Evolutionary conservation across 92 coral and sea anemone species (phyloP), one percentile per base, ranked within the genome.

Genomic region (Galaxea fascicularis): DNA sequence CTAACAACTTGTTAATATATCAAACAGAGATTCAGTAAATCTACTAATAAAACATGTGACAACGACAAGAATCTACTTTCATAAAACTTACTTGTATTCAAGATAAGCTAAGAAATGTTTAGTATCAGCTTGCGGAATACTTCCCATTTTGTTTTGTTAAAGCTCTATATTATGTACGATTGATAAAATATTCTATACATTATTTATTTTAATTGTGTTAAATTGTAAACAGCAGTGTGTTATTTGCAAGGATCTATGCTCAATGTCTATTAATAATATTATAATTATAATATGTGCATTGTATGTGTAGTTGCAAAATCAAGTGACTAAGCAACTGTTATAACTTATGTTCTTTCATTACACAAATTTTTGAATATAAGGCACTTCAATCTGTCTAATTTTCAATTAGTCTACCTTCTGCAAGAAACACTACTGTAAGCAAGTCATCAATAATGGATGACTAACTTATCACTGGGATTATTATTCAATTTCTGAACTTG

Each of bases 81-180:
- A 35, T 35, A 35, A 35, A 35, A 2, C 41, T 35, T 6, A 35
- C 41, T 35, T 35, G 41, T 35, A 35, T 35, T 35, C 41, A n/a
- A n/a, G n/a, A n/a, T 35, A 2, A 35, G 41, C 41, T 2, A 2
- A 6, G 41, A 2, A 6, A 35, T 35, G 2, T 35, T 2, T 35
- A 35, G 41, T 35, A 35, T 35, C 6, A 35, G 41, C 41, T 6
- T 35, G 41, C 6, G 41, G 41, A 35, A 35, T 17, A 58, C 10
- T 8, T 58, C 4, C 20, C 64, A 58, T 58, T 58, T 58, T 17
- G 24, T 18, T 17, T 53, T 53, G 58, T 9, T 18, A 49, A 49
- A 49, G 58, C 58, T 58, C 73, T 46, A 70, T 45, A 66, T 79
- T 64, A 65, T 79, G 14, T 47, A 39, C 84, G 31, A 35, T 49